A percentile compares a stretch with the other conserved stretches of the same genome.
Evolutionary conservation across 2,797 vertebrate genomes (phyloP).

Genomic region (Gymnoscopelus braueri): DNA sequence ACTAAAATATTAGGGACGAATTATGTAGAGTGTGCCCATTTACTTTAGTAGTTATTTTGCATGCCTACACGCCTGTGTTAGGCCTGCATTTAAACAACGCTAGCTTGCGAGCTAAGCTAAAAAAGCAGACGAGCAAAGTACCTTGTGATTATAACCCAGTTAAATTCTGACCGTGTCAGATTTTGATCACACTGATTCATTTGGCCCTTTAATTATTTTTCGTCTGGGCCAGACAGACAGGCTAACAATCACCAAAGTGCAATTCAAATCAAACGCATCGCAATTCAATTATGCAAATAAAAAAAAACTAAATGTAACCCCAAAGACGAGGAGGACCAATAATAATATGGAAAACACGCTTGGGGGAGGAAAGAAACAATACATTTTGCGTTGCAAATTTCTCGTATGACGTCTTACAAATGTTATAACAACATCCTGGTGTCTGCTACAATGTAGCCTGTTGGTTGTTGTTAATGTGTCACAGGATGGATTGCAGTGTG

Average conservation of each 20-base stretch:
- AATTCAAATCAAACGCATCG: conserved; percentile 3
- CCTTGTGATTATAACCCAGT: conserved; percentile 14
- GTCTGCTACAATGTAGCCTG: conserved; percentile 17
- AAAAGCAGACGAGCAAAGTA: conserved; percentile 32
- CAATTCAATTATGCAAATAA: conserved; percentile 65
- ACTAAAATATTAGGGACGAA: neutral
- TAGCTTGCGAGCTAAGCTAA: conserved; percentile 72
- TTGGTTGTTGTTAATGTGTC: conserved; percentile 63
- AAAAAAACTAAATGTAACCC: conserved; percentile 28
- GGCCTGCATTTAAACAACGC: conserved; percentile 56
- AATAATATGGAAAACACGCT: conserved; percentile 50
- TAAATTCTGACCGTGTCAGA: conserved; percentile 15
- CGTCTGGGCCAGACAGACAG: neutral
- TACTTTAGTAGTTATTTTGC: conserved; percentile 25
- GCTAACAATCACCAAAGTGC: neutral
- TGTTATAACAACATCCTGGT: no score
- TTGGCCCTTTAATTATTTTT: neutral
- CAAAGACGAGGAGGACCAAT: conserved; percentile 29
- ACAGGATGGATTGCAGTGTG: conserved; percentile 45
- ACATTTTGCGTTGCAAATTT: conserved; percentile 5
- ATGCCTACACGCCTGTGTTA: conserved; percentile 58
- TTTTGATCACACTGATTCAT: neutral
- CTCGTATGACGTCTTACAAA: no score
- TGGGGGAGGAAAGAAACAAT: conserved; percentile 36
- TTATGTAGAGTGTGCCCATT: conserved; percentile 1